Evolutionary conservation across 2,888 invertebrate genomes (phyloP).

Genomic region (Cataglyphis cursor): DNA sequence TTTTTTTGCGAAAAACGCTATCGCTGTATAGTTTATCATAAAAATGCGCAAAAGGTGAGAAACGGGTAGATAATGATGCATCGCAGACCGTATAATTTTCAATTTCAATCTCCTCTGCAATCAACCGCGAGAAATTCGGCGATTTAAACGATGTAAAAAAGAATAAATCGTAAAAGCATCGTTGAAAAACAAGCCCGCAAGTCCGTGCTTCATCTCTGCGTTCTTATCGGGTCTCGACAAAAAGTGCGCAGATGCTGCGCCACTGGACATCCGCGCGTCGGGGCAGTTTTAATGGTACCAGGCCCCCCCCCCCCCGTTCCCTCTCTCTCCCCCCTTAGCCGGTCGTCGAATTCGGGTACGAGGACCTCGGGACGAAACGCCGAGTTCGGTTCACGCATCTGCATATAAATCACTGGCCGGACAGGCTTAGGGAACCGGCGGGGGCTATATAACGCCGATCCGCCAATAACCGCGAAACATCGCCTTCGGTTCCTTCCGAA

Average conservation of each 20-base stretch:
- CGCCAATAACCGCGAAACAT: conserved; percentile 76
- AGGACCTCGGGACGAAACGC: conserved; percentile 70
- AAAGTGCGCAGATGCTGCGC: conserved; percentile 70
- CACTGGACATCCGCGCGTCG: conserved; percentile 67
- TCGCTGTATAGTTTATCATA: conserved; percentile 1
- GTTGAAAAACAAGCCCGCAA: conserved; percentile 23
- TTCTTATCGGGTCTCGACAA: conserved; percentile 31
- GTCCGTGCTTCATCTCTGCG: not conserved
- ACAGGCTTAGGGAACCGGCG: conserved; percentile 74
- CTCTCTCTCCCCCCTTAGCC: not conserved
- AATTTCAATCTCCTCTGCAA: conserved; percentile 29
- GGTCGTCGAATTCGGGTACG: conserved; percentile 57
- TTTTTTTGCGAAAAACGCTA: not conserved
- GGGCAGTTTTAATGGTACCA: conserved; percentile 80
- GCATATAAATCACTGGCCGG: conserved; percentile 84
- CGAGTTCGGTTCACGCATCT: conserved; percentile 79
- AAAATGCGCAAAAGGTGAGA: conserved; percentile 1
- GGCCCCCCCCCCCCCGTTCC: conserved; percentile 19
- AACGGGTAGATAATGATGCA: not conserved
- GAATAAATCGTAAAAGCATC: not conserved
- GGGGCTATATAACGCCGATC: conserved; percentile 70
- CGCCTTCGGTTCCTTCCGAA: conserved; percentile 67
- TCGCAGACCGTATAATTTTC: conserved; percentile 31
- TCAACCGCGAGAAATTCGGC: conserved; percentile 27
- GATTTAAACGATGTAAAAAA: conserved; percentile 4